Evolutionary conservation across 2,797 vertebrate genomes (phyloP), one percentile per base, ranked within the genome.

Genomic region (Lithobates sylvaticus): DNA sequence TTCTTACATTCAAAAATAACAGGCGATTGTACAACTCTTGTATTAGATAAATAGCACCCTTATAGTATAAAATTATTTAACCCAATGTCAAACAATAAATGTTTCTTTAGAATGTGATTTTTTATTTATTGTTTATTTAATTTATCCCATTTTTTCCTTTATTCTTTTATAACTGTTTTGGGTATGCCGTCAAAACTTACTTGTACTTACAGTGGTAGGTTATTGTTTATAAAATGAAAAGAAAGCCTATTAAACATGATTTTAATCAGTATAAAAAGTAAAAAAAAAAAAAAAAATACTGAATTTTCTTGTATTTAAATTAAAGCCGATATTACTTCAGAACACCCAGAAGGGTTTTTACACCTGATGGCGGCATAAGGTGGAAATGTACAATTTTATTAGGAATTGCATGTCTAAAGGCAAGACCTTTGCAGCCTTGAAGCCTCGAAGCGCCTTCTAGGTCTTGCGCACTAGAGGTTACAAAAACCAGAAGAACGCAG

Each of bases 341-440:
- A 81, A 72, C 44, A 71, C 32, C 10, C 3, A 72, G 23, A 77
- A 64, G 18, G 5, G 18, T 16, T 64, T 69, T 36, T 68, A 36
- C 64, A 84, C 73, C 29, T 84, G 39, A 67, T 54, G 61, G 13
- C 21, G 27, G 18, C 32, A 5, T 10, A 27, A 75, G 81, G 39
- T 64, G 61, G 12, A 65, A 32, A 26, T 26, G 74, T 26, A 47
- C 34, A 26, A 69, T 50, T 84, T 10, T 9, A 76, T 76, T 68
- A 27, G 29, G 18, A 50, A 76, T 76, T 54, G 36, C 39, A 69
- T 5, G 26, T 27, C 18, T 47, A n/a, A 36, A n/a, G 39, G 23
- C 4, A 68, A 83, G 80, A 73, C 70, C 80, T 74, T 12, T 29
- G 26, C 26, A 65, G 70, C 65, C 65, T 26, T 29, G 65, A 67